A percentile compares a stretch with the other conserved stretches of the same genome.
These are phyloP conservation scores for Lithobates pipiens DNA, from an alignment of 2,797 vertebrate genomes.

Conservation along the genomic window DNA sequence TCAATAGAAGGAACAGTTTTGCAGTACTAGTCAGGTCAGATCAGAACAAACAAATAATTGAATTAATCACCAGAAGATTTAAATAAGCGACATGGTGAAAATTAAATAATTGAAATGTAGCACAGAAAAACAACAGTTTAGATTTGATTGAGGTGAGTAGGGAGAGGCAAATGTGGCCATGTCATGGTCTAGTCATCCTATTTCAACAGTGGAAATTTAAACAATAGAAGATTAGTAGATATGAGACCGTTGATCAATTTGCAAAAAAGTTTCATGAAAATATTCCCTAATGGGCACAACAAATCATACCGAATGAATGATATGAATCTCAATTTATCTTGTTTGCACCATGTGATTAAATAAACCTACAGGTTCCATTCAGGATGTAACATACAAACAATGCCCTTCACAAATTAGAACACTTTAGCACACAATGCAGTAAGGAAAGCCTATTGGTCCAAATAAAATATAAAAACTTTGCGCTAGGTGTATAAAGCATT, in stretches of 20 bases:
- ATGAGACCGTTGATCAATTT: no score
- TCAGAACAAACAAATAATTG: neutral
- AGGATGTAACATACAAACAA: neutral
- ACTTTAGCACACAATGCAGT: neutral
- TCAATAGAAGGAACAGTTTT: neutral
- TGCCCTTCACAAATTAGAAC: conserved; percentile 12
- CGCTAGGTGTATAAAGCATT: conserved; percentile 32
- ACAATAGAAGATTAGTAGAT: no score
- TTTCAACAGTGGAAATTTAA: no score
- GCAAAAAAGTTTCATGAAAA: no score
- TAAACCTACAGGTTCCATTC: neutral
- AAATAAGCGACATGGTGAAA: neutral
- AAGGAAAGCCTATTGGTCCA: conserved; percentile 41
- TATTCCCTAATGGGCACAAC: no score
- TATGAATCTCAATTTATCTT: neutral
- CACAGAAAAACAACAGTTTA: neutral
- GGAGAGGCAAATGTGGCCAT: neutral
- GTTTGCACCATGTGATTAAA: neutral
- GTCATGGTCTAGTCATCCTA: no score
- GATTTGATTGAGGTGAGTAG: neutral
- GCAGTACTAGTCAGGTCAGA: neutral
- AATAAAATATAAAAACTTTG: conserved; percentile 19
- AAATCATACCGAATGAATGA: no score
- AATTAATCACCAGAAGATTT: neutral
- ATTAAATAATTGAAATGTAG: neutral